Evolutionary conservation across 2,113 vertebrate species (phyloP), one percentile per base, ranked within the genome.

Genomic region (Poeciliopsis prolifica): DNA sequence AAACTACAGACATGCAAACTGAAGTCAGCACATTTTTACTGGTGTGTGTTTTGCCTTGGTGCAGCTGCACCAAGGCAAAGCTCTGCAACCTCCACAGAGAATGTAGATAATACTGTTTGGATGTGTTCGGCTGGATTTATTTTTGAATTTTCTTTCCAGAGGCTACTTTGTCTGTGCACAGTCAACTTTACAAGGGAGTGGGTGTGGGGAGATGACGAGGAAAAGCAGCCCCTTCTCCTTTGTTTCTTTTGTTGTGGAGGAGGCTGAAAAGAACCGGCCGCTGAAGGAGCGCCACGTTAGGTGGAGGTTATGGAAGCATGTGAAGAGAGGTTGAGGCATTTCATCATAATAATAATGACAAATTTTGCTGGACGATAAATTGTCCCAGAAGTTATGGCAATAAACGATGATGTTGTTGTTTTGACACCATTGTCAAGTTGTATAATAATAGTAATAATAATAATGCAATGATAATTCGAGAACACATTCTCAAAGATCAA

Each of bases 251-350:
- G 92, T 92, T 91, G 68, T 29, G 80, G 60, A 72, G 60, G 77
- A 93, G 87, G 82, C 86, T 95, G 91, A 92, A 94, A 93, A 90
- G 92, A 91, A 80, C 82, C 81, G 83, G 87, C 81, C 88, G 89
- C 61, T 66, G 69, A 61, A 61, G 28, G 51, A 37, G 10, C 10
- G 35, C 35, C 35, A 11, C 35, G 10, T 37, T 12, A 37, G 35
- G 10, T 37, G 35, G 35, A 37, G 35, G 35, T 37, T 37, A 37
- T 11, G 35, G 35, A 37, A 3, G 10, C 35, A 10, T 37, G 35
- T 37, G 35, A 1, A 37, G 35, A 37, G 35, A 37, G 35, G 10
- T 11, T 12, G 35, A 37, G 35, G 35, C 10, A 37, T 12, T 37
- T 37, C 12, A 37, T 12, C 11, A 31, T 11, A 10, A 31, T 11